Base-by-base conservation (phyloP, 2,797 vertebrate genomes). In the Notolepis coatsorum region DNA sequence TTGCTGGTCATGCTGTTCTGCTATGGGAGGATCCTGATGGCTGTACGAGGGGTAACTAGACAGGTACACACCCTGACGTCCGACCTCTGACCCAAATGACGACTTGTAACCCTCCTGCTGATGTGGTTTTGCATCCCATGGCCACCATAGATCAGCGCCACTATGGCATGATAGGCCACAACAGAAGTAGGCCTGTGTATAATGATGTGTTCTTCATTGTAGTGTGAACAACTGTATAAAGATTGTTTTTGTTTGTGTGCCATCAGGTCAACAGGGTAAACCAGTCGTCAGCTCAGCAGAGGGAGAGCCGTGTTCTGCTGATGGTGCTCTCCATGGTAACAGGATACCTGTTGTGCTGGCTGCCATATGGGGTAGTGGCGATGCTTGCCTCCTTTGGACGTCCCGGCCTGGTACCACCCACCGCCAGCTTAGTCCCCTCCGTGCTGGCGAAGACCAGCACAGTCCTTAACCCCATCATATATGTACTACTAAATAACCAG, bases 401-500 rank as follows among this genome's bases (percentile, higher is more conserved):
- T 42, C 84, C 85, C 0, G 88, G 89, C 0, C 42, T 84, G 41
- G 68, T 91, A 59, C 62, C 77, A 0, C 83, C 91, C 0, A 55
- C 80, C 0, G 78, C 82, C 49, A 91, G 78, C 72, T 72, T 91
- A 37, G 56, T 93, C 52, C 91, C 92, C 3, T 88, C 89, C 1
- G 38, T 93, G 50, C 80, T 92, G 4, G 92, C 88, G 8, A 92
- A 94, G 75, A 91, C 80, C 75, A 94, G 91, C 70, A 90, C 90
- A 0, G 73, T 90, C 61, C 84, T 91, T 63, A 92, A 90, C 64
- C 91, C 91, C 2, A 46, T 92, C 53, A 91, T 91, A 54, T 93
- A 91, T 10, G 43, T 91, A 20, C 81, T 91, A 52, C 69, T 92
- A 66, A 91, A 93, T 71, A 90, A 88, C 49, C 88, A 89, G 89